Conservation (phyloP, 2,888 invertebrate species). For the Leucophenga maculata region DNA sequence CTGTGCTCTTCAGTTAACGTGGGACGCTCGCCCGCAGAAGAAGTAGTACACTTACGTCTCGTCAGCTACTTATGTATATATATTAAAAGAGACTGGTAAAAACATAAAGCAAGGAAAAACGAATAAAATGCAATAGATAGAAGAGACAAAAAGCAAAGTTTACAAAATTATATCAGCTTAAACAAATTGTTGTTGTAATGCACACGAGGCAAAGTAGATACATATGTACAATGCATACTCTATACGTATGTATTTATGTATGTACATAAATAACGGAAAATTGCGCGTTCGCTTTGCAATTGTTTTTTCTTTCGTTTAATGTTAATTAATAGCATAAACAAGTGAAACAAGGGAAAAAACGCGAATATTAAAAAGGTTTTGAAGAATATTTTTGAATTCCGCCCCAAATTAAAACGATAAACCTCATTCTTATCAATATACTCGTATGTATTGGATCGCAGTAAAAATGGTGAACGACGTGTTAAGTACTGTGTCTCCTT, state of each 20-base stretch:
- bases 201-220: not conserved
- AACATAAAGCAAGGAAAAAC: not conserved
- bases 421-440: not conserved
- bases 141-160: not conserved
- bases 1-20: constrained; percentile 42
- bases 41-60: constrained; percentile 24
- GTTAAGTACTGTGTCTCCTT: not conserved
- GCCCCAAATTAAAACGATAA: not conserved
- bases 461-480: constrained; percentile 7
- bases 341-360: too few relatives aligned
- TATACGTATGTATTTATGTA: too few relatives aligned
- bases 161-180: not conserved
- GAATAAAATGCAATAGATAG: not conserved
- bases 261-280: too few relatives aligned
- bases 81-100: not conserved
- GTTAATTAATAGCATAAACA: too few relatives aligned
- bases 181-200: too few relatives aligned
- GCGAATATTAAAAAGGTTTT: too few relatives aligned
- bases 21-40: constrained; percentile 36
- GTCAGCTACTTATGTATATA: not conserved
- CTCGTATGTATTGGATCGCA: too few relatives aligned
- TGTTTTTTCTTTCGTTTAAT: too few relatives aligned
- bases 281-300: too few relatives aligned
- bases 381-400: too few relatives aligned
- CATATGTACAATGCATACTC: too few relatives aligned